A percentile compares a stretch with the other conserved stretches of the same genome.
These are phyloP conservation scores for Coturnix japonica DNA, from an alignment of 2,113 vertebrate species.

Conservation along the genomic window DNA sequence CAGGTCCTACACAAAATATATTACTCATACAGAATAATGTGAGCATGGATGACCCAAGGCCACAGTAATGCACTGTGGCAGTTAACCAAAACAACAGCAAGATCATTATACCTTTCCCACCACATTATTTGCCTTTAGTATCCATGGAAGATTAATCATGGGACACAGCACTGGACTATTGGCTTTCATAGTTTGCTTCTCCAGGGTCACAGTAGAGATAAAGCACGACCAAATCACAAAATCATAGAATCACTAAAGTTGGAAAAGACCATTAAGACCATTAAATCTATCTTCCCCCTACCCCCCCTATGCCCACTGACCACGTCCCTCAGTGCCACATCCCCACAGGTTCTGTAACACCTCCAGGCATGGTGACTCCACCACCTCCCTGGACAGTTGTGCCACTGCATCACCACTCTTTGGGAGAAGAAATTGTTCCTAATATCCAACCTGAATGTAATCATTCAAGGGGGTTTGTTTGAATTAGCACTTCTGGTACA, in stretches of 20 bases:
- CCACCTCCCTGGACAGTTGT: no score
- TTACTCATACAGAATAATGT: not conserved
- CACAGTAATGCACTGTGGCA: not conserved
- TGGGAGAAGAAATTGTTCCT: no score
- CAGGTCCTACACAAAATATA: not conserved
- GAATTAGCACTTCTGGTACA: not conserved
- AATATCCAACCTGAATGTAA: not conserved
- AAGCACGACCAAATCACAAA: accelerated
- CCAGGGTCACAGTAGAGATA: not conserved
- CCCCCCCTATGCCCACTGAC: no score
- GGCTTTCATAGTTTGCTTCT: not conserved
- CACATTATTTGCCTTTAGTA: not conserved
- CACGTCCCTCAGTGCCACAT: no score
- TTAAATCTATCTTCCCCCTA: no score
- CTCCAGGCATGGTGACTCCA: no score
- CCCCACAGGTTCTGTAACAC: no score
- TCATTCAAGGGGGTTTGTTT: not conserved
- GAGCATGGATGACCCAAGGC: no score
- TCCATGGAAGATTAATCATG: not conserved
- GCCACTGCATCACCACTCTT: no score
- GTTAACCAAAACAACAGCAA: not conserved
- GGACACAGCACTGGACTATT: not conserved
- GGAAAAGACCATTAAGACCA: no score
- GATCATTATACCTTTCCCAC: accelerated
- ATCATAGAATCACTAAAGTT: no score